A percentile compares a stretch with the other conserved stretches of the same genome.
These are phyloP conservation scores for Argyrosomus japonicus DNA, from an alignment of 2,113 vertebrate species.

Conservation along the genomic window DNA sequence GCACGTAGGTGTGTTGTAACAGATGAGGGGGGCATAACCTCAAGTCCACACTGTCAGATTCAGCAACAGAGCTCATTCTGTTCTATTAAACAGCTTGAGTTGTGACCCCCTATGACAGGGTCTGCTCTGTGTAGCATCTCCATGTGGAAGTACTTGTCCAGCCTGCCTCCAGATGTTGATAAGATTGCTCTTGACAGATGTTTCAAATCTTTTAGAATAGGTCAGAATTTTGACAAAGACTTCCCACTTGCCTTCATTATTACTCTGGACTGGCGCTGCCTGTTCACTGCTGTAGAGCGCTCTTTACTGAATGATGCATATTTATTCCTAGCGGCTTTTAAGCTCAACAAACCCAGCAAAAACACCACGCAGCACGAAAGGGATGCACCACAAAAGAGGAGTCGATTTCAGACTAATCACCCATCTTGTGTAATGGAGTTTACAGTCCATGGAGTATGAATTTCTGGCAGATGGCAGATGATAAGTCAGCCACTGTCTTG, in stretches of 20 bases:
- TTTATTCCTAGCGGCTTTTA: conserved; percentile 10
- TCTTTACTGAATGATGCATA: conserved; percentile 1
- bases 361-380: not conserved
- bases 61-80: conserved; percentile 8
- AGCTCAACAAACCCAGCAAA: conserved; percentile 25
- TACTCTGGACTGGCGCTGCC: not conserved
- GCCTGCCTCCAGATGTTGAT: not conserved
- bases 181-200: conserved; percentile 2
- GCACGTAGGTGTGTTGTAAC: conserved; percentile 12
- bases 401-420: conserved; percentile 52
- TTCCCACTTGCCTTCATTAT: not conserved
- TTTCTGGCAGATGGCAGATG: conserved; percentile 64
- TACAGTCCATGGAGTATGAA: conserved; percentile 43
- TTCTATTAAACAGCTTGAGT: conserved; percentile 21
- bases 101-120: not conserved
- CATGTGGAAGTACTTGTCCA: conserved; percentile 9
- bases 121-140: conserved; percentile 1
- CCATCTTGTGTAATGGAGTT: conserved; percentile 55
- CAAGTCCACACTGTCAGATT: conserved; percentile 25
- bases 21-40: conserved; percentile 31
- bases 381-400: not conserved
- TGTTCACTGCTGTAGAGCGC: conserved; percentile 1
- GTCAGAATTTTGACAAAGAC: not conserved
- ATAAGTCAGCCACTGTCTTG: conserved; percentile 47
- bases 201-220: not conserved